Evolutionary conservation across 2,113 vertebrate genomes (phyloP).

Genomic region (Fulmarus glacialis): DNA sequence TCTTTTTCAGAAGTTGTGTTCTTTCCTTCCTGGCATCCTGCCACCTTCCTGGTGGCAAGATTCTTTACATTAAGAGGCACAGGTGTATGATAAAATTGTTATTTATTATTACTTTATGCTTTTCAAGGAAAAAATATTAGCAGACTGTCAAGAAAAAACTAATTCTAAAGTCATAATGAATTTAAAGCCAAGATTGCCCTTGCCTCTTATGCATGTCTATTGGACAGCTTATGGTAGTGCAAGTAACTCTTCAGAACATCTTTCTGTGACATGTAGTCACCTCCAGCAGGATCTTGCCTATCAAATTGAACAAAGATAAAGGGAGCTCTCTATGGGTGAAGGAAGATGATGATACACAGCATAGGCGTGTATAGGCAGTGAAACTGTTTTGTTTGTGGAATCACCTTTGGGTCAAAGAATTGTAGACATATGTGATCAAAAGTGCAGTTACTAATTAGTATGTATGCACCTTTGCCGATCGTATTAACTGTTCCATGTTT

Average conservation of each 20-base stretch:
- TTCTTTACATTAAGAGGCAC: not conserved
- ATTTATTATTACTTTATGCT: not conserved
- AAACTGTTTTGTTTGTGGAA: not conserved
- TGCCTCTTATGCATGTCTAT: not conserved
- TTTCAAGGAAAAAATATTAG: not conserved
- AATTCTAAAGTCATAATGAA: not conserved
- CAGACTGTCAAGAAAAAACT: not conserved
- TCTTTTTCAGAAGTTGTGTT: not conserved
- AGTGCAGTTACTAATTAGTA: not conserved
- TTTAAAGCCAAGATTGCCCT: not conserved
- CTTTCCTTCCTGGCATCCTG: not conserved
- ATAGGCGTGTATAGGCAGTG: not conserved
- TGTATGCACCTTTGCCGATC: not conserved
- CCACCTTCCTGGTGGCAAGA: not conserved
- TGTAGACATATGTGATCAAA: not conserved
- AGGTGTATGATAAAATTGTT: not conserved
- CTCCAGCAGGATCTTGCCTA: not conserved
- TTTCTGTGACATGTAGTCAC: not conserved
- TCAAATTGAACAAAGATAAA: not conserved
- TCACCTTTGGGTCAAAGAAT: not conserved
- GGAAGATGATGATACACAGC: not conserved
- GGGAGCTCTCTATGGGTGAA: not conserved
- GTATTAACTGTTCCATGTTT: fast-evolving
- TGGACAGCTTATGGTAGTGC: not conserved
- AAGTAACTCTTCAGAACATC: not conserved